A percentile compares a stretch with the other conserved stretches of the same genome.
Evolutionary conservation across 2,113 vertebrate genomes (phyloP).

Genomic region (Anhinga anhinga): DNA sequence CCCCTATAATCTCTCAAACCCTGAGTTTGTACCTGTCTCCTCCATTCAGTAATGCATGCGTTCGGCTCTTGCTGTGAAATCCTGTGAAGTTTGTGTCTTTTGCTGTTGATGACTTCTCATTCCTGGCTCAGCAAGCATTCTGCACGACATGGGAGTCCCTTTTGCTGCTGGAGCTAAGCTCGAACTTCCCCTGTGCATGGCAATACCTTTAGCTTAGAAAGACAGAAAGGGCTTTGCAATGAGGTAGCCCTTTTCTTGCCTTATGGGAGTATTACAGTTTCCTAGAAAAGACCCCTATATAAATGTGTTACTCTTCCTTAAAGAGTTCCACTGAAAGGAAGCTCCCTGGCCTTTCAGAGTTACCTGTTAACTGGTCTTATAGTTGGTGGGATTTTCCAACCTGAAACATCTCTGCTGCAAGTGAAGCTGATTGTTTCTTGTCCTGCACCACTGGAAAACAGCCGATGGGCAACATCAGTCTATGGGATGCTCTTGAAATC

Average conservation of each 20-base stretch:
- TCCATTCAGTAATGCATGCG: rapidly evolving
- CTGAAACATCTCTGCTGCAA: not conserved
- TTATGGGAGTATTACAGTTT: not conserved
- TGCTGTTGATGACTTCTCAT: not conserved
- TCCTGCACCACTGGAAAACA: not conserved
- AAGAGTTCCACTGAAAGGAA: not conserved
- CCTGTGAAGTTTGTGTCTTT: not conserved
- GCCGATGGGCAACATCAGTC: not conserved
- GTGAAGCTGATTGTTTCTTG: not conserved
- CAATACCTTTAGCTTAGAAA: not conserved
- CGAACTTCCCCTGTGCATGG: rapidly evolving
- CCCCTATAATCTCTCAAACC: not conserved
- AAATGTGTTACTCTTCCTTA: not conserved
- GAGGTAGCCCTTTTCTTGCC: not conserved
- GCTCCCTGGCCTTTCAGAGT: not conserved
- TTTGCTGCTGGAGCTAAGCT: not conserved
- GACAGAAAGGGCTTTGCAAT: not conserved
- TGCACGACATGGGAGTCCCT: not conserved
- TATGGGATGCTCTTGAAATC: not conserved
- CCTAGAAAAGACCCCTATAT: not conserved
- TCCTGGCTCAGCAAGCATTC: not conserved
- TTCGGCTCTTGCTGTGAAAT: not conserved
- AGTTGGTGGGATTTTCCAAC: not conserved
- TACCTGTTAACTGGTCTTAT: not conserved
- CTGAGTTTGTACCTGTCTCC: not conserved